Percentiles rank a stretch among this genome's conserved stretches.
These are phyloP conservation scores for Corythornis madagascariensis DNA, from an alignment of 2,113 vertebrate genomes.

Conservation along the genomic window DNA sequence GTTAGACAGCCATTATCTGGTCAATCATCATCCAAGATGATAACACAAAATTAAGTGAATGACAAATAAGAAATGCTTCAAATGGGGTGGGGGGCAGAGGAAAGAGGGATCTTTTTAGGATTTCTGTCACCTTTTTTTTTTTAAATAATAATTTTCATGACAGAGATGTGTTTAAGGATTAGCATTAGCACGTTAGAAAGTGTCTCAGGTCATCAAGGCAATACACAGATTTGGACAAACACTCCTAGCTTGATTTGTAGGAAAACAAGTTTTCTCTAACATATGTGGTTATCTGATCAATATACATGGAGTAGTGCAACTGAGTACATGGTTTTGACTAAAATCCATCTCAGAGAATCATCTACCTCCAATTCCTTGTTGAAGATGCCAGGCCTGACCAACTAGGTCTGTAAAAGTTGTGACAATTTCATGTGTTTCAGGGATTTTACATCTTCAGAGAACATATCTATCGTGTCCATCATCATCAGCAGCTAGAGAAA, in stretches of 20 bases:
- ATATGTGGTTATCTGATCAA: not conserved
- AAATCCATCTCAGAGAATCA: not conserved
- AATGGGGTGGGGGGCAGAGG: not conserved
- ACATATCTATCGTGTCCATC: not conserved
- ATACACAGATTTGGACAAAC: not conserved
- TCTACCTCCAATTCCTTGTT: not conserved
- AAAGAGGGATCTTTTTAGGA: accelerated
- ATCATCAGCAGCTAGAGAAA: not conserved
- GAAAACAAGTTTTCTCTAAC: not conserved
- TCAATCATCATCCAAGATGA: not conserved
- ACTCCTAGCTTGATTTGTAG: not conserved
- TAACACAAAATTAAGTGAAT: not conserved
- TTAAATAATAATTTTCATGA: not conserved
- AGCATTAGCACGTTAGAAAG: not conserved
- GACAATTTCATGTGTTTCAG: not conserved
- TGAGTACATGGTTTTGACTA: not conserved
- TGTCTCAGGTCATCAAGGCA: not conserved
- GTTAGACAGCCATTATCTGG: not conserved
- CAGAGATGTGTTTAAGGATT: not conserved
- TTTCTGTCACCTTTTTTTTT: not conserved
- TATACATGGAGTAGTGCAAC: not conserved
- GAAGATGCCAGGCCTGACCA: not conserved
- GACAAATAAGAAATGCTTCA: not conserved
- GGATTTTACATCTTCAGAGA: not conserved
- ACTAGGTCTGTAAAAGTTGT: not conserved